These are phyloP conservation scores for Gallinago jamesoni DNA, from an alignment of 2,113 vertebrate genomes.

Conservation along the genomic window DNA sequence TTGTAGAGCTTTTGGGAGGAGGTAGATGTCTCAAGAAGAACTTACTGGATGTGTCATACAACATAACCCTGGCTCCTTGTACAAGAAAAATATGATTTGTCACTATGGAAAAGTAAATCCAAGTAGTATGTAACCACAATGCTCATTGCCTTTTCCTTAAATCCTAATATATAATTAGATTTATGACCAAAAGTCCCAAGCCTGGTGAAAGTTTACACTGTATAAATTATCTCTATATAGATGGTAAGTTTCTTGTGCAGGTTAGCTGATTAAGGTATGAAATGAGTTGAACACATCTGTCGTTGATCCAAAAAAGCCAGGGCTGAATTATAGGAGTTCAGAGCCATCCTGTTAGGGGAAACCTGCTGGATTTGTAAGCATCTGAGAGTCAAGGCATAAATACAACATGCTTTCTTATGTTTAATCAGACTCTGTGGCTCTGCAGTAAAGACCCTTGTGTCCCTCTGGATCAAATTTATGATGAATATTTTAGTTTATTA, in stretches of 20 bases:
- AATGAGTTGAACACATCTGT: constrained; percentile 15
- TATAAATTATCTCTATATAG: neutral
- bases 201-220: neutral
- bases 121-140: neutral
- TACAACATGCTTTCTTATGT: constrained; percentile 38
- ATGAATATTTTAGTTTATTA: constrained; percentile 78
- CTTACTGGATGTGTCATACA: neutral
- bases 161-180: neutral
- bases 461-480: constrained; percentile 65
- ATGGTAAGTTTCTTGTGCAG: neutral
- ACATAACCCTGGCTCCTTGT: neutral
- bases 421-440: constrained; percentile 78
- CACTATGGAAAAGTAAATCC: neutral
- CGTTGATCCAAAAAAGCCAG: constrained; percentile 65
- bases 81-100: neutral
- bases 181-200: neutral
- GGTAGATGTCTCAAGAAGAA: neutral
- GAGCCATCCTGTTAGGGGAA: neutral
- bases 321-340: constrained; percentile 56
- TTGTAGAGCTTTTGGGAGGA: neutral
- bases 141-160: neutral
- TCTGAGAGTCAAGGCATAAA: neutral
- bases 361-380: neutral
- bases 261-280: neutral
- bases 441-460: constrained; percentile 26